These are phyloP conservation scores for Galerucella pusilla DNA, from an alignment of 2,888 invertebrate species.

Conservation along the genomic window DNA sequence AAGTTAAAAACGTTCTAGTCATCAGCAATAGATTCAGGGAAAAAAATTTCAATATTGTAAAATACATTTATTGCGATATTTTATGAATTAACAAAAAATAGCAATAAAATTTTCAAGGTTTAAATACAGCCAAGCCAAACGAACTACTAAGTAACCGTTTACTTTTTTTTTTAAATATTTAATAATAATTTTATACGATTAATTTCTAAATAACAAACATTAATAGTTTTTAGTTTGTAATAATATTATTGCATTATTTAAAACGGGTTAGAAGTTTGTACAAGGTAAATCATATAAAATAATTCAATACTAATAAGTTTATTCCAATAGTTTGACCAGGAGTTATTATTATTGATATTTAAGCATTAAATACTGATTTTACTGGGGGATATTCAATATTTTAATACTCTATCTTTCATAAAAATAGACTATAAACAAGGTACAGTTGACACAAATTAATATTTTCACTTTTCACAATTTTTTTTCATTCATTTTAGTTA, in stretches of 20 bases:
- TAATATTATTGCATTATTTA: conserved; percentile 3
- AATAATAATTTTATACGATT: background rate
- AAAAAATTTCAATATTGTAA: background rate
- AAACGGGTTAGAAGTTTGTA: background rate
- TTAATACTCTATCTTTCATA: too few relatives aligned
- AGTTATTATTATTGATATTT: too few relatives aligned
- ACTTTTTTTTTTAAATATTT: conserved; percentile 16
- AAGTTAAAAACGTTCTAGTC: too few relatives aligned
- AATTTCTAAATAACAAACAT: conserved; percentile 17
- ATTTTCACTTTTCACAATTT: too few relatives aligned
- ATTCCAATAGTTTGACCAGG: too few relatives aligned
- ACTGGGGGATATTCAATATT: too few relatives aligned
- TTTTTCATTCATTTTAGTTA: too few relatives aligned
- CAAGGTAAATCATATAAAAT: background rate
- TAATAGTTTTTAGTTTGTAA: conserved; percentile 14
- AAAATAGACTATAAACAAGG: too few relatives aligned
- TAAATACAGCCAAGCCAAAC: background rate
- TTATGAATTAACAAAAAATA: background rate
- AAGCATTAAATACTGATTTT: too few relatives aligned
- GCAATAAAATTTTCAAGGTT: background rate
- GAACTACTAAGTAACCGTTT: background rate
- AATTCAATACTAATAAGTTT: background rate
- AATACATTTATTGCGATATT: background rate
- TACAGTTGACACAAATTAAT: too few relatives aligned
- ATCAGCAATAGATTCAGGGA: background rate